phyloP scores from a whole-genome alignment of 2,797 vertebrate species.

The Cottoperca gobio region DNA sequence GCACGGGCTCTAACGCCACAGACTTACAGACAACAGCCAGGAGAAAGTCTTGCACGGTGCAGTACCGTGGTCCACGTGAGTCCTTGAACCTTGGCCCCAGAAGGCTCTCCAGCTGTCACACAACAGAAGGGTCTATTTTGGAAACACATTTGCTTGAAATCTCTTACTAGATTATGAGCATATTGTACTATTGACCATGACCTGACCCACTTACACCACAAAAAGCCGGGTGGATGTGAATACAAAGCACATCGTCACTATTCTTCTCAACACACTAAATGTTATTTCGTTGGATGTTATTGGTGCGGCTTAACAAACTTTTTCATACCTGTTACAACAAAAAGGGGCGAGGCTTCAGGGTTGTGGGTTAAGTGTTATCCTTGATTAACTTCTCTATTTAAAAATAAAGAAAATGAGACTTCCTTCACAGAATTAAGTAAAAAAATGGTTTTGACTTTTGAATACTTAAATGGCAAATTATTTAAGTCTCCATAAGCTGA shows the following conservation, averaged over 20 bases:
- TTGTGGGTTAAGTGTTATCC: background rate
- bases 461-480: background rate
- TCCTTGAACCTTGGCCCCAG: conserved; percentile 59
- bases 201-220: conserved; percentile 51
- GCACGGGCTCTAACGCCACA: conserved; percentile 5
- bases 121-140: conserved; percentile 65
- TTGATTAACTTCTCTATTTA: background rate
- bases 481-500: background rate
- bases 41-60: conserved; percentile 26
- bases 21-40: conserved; percentile 28
- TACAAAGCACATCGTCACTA: conserved; percentile 20
- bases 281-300: background rate
- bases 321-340: conserved; percentile 15
- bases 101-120: conserved; percentile 59
- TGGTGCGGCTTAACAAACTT: background rate
- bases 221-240: conserved; percentile 29
- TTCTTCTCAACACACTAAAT: conserved; percentile 1
- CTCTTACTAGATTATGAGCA: conserved; percentile 46
- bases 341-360: background rate
- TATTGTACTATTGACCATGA: conserved; percentile 62
- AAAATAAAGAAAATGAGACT: background rate
- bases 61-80: conserved; percentile 40
- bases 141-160: conserved; percentile 51
- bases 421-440: background rate
- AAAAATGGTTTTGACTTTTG: background rate